Evolutionary conservation across 2,797 vertebrate genomes (phyloP), one percentile per base, ranked within the genome.

Genomic region (Odontamblyopus lacepedii): DNA sequence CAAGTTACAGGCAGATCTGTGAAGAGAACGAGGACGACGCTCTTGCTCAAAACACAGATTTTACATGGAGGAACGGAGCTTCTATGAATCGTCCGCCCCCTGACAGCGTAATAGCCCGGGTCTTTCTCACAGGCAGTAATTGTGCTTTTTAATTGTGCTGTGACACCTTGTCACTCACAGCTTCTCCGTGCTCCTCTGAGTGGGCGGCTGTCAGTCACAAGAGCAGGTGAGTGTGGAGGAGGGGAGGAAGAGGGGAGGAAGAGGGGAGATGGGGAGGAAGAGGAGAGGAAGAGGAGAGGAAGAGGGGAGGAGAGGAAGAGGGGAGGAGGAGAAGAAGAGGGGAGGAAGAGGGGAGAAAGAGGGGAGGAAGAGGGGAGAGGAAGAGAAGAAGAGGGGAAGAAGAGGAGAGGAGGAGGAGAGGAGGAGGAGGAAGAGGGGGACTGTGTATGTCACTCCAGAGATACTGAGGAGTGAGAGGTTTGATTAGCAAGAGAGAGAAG

Each of bases 81-180:
- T 63, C 85, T 83, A 77, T 82, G 87, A 88, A 89, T 84, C 87
- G 78, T 67, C 83, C 84, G 77, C n/a, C 15, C 27, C 19, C 73
- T 81, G 89, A 90, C 88, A 88, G 80, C 69, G 56, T 85, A 85
- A 90, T 67, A 79, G 84, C 82, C 79, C 81, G 73, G 61, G 73
- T 85, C 73, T 78, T 76, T 70, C 78, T 75, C 73, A 66, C 26
- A 68, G 78, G 68, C 81, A 82, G 86, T 90, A 83, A 90, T 73
- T 79, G 79, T 81, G 70, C 83, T 74, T 85, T 88, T 91, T 91
- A 90, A 92, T 91, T 88, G 87, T 76, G 63, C 76, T 84, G 86
- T 23, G 56, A 75, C 81, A 74, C 83, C 66, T 80, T 67, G 86
- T 85, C 91, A 87, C 64, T 88, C 88, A 83, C 2, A 0, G 2